phyloP scores from a whole-genome alignment of 2,113 vertebrate species.

The Chrysemys picta region DNA sequence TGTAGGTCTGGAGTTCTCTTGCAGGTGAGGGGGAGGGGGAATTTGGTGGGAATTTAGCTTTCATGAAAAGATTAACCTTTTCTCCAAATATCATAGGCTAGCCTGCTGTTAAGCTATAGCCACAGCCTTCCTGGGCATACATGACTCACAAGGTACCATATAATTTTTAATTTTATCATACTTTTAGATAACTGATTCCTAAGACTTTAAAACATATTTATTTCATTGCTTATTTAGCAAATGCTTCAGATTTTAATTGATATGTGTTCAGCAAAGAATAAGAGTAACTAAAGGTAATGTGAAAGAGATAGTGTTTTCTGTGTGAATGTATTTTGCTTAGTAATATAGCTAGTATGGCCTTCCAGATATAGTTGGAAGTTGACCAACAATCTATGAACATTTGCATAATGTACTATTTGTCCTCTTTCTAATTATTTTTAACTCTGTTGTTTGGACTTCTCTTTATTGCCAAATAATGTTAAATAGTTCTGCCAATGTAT shows the following conservation, averaged over 20 bases:
- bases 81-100: neutral
- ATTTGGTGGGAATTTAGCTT: neutral
- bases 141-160: neutral
- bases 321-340: neutral
- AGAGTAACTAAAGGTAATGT: accelerated
- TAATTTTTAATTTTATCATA: neutral
- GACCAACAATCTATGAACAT: neutral
- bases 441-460: neutral
- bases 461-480: neutral
- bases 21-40: neutral
- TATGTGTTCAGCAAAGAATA: neutral
- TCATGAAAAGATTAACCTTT: neutral
- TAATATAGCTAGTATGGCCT: neutral
- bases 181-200: neutral
- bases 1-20: neutral
- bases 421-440: neutral
- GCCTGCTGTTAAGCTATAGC: neutral
- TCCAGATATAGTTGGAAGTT: neutral
- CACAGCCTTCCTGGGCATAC: neutral
- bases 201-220: neutral
- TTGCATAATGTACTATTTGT: neutral
- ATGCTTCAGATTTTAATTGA: neutral
- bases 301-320: neutral
- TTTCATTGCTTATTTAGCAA: neutral
- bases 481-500: neutral